Evolutionary conservation across 1,140 invertebrate genomes (phyloP).

Genomic region (Carcinoscorpius rotundicauda): DNA sequence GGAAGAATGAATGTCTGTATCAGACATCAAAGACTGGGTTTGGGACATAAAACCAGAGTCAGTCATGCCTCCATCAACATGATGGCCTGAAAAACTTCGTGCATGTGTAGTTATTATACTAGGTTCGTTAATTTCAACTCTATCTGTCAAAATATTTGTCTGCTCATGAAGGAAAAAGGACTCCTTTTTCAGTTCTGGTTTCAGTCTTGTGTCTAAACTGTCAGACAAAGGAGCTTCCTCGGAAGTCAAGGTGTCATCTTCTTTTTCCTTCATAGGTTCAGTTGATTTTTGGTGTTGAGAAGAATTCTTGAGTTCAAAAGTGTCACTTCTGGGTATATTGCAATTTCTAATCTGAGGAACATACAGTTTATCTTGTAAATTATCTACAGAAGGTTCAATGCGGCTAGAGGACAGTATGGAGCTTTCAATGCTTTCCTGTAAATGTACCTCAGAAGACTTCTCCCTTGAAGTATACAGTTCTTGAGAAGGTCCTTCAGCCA

Average conservation of each 20-base stretch:
- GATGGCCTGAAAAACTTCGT: background rate
- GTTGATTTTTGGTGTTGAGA: background rate
- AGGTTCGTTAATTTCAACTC: slow-evolving; percentile 1
- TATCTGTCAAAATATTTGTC: background rate
- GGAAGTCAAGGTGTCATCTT: background rate
- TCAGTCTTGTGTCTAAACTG: no score
- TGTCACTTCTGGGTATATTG: background rate
- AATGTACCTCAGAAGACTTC: no score
- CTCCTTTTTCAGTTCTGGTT: background rate
- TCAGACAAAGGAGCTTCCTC: no score
- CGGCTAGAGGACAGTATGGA: no score
- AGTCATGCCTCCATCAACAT: slow-evolving; percentile 18
- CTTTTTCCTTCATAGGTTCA: background rate
- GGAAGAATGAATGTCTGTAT: slow-evolving; percentile 12
- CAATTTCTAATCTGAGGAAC: background rate
- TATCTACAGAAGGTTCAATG: background rate
- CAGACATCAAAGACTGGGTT: slow-evolving; percentile 15
- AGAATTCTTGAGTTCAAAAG: background rate
- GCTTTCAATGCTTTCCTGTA: no score
- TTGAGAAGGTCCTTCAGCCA: no score
- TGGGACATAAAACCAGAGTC: slow-evolving; percentile 21
- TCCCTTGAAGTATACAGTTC: no score
- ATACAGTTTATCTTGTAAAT: background rate
- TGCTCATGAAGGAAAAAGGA: slow-evolving; percentile 3
- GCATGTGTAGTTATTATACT: background rate